phyloP scores from a whole-genome alignment of 2,113 vertebrate species.

The Oreocharis arfaki region DNA sequence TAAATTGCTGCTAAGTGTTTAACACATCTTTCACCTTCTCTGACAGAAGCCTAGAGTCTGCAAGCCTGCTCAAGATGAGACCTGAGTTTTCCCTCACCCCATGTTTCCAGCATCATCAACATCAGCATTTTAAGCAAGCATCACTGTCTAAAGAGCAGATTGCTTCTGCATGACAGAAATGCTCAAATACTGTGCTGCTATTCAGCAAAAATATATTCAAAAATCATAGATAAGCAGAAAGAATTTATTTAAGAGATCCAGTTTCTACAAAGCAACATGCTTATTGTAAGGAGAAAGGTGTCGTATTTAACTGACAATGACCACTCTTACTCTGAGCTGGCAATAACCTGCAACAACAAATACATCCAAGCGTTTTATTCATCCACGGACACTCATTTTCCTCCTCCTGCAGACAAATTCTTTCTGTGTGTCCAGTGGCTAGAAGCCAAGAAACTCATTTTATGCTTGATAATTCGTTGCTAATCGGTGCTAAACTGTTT shows the following conservation, averaged over 20 bases:
- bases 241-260: background rate
- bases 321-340: background rate
- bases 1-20: background rate
- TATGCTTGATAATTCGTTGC: background rate
- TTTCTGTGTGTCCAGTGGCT: background rate
- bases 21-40: background rate
- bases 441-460: constrained; percentile 37
- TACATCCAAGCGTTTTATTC: background rate
- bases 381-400: background rate
- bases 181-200: background rate
- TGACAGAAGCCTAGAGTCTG: background rate
- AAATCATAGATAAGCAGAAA: background rate
- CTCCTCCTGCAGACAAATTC: background rate
- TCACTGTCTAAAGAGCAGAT: background rate
- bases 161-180: background rate
- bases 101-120: background rate
- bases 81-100: background rate
- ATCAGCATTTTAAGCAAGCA: background rate
- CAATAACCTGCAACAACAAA: background rate
- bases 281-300: background rate
- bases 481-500: constrained; percentile 42
- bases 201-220: background rate
- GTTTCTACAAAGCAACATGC: background rate
- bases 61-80: background rate
- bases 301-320: background rate